Evolutionary conservation across 2,113 vertebrate genomes (phyloP).

Genomic region (Leucoraja erinaceus): DNA sequence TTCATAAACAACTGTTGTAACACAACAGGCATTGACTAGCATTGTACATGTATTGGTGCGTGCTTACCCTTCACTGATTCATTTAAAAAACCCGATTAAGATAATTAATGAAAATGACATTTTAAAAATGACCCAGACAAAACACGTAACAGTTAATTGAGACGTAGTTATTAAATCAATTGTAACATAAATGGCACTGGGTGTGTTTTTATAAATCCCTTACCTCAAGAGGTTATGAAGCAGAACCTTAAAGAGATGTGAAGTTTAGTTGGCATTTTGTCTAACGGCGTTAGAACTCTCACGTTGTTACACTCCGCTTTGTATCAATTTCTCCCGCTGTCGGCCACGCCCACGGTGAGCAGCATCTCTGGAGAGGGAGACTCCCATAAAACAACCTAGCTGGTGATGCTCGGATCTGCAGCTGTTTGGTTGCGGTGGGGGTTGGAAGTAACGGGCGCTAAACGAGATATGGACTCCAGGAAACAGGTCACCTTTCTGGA

Average conservation of each 20-base stretch:
- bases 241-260: neutral
- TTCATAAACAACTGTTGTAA: neutral
- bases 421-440: neutral
- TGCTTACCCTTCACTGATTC: neutral
- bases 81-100: neutral
- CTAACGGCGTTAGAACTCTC: neutral
- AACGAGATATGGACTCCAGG: neutral
- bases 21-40: neutral
- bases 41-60: neutral
- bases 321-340: neutral
- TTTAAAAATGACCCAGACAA: neutral
- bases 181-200: neutral
- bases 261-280: neutral
- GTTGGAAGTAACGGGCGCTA: neutral
- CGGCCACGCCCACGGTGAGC: neutral
- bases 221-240: neutral
- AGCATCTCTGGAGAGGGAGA: neutral
- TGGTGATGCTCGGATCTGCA: neutral
- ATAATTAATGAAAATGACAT: neutral
- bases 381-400: neutral
- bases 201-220: neutral
- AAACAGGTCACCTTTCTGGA: slow-evolving; percentile 25
- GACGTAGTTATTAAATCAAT: neutral
- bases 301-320: neutral
- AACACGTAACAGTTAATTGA: neutral